Evolutionary conservation across 1,140 invertebrate genomes (phyloP).

Genomic region (Cotesia vestalis): DNA sequence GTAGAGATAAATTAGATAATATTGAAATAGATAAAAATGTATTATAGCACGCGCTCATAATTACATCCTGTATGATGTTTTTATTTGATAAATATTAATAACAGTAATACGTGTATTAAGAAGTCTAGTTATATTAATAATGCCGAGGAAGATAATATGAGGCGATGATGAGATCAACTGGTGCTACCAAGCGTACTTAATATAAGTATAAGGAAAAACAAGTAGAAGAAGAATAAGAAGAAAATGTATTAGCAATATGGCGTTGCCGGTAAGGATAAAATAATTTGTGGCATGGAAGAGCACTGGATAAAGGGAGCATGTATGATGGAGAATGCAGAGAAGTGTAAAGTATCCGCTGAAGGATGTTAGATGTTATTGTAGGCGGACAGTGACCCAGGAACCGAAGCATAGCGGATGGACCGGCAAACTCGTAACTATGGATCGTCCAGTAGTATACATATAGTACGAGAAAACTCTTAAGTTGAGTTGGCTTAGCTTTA

Average conservation of each 20-base stretch:
- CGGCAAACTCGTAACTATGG: constrained; percentile 32
- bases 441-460: not conserved
- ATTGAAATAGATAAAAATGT: constrained; percentile 7
- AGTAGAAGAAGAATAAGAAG: constrained; percentile 6
- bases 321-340: not conserved
- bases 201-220: constrained; percentile 4
- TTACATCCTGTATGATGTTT: constrained; percentile 9
- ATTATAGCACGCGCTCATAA: constrained; percentile 9
- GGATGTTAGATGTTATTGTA: constrained; percentile 38
- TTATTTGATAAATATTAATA: constrained; percentile 10
- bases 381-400: constrained; percentile 50
- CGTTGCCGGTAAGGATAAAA: not conserved
- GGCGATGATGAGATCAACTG: constrained; percentile 20
- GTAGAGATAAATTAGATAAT: not conserved
- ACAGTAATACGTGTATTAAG: not conserved
- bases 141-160: not conserved
- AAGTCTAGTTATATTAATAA: constrained; percentile 17
- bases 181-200: not conserved
- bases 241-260: not conserved
- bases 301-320: constrained; percentile 8
- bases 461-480: not conserved
- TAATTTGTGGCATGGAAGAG: not conserved
- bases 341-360: constrained; percentile 23
- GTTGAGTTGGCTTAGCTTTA: too few species aligned
- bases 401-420: constrained; percentile 48